Percentiles rank a stretch among this genome's conserved stretches.
Conservation (phyloP, 2,113 vertebrate genomes). For the Malurus melanocephalus region DNA sequence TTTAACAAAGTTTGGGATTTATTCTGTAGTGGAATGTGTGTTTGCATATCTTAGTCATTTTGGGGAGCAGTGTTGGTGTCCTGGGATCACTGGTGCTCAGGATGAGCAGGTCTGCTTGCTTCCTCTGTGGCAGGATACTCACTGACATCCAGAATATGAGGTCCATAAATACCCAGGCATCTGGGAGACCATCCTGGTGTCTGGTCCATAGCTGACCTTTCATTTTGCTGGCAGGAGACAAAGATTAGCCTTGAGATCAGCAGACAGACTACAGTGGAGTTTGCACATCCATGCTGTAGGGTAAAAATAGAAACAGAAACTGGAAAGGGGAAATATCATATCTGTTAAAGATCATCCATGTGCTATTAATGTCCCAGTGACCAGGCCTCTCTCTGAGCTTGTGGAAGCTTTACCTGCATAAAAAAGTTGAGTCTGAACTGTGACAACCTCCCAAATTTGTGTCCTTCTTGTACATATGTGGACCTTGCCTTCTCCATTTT, state of each 20-base stretch:
- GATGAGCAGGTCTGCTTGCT: background rate
- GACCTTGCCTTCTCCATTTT: background rate
- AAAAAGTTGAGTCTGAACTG: background rate
- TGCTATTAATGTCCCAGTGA: background rate
- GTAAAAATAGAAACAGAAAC: background rate
- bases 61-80: background rate
- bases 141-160: background rate
- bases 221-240: background rate
- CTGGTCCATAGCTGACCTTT: background rate
- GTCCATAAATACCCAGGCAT: background rate
- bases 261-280: background rate
- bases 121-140: background rate
- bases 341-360: background rate
- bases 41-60: too few relatives aligned
- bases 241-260: background rate
- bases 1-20: background rate
- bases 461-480: background rate
- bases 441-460: background rate
- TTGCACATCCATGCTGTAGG: background rate
- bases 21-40: fast-evolving
- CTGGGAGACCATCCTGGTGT: background rate
- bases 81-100: too few relatives aligned
- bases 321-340: background rate
- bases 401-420: background rate
- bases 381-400: background rate